Conservation (phyloP, 2,797 vertebrate species). For the Chelidonichthys spinosus region DNA sequence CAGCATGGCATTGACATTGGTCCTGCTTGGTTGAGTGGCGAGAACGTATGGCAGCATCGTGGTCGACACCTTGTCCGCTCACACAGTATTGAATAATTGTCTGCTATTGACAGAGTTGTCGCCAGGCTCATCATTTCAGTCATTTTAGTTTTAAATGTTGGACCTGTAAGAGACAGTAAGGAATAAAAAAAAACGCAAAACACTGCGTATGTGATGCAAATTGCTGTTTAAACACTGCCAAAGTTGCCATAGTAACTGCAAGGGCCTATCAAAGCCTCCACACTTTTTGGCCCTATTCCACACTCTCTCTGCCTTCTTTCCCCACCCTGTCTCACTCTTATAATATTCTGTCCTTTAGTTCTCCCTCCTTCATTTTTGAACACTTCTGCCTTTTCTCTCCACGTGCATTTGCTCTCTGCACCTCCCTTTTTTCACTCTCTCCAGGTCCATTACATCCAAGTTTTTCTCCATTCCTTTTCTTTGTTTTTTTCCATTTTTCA, state of each 20-base stretch:
- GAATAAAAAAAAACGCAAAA: too few species aligned
- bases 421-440: not conserved
- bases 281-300: constrained; percentile 21
- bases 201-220: too few species aligned
- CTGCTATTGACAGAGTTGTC: too few species aligned
- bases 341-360: not conserved
- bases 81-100: too few species aligned
- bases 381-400: not conserved
- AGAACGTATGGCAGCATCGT: too few species aligned
- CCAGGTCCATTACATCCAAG: constrained; percentile 53
- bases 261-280: constrained; percentile 6
- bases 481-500: not conserved
- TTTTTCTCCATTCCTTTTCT: constrained; percentile 71
- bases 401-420: not conserved
- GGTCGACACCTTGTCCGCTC: too few species aligned
- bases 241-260: constrained; percentile 20
- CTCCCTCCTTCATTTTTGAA: not conserved
- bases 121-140: too few species aligned
- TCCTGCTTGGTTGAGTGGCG: too few species aligned
- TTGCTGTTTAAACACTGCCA: not conserved
- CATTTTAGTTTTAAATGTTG: too few species aligned
- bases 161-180: too few species aligned
- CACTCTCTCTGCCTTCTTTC: not conserved
- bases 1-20: too few species aligned
- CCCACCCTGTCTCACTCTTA: not conserved